Base-by-base conservation (phyloP, 2,113 vertebrate species). In the Psilopsiagon aurifrons region DNA sequence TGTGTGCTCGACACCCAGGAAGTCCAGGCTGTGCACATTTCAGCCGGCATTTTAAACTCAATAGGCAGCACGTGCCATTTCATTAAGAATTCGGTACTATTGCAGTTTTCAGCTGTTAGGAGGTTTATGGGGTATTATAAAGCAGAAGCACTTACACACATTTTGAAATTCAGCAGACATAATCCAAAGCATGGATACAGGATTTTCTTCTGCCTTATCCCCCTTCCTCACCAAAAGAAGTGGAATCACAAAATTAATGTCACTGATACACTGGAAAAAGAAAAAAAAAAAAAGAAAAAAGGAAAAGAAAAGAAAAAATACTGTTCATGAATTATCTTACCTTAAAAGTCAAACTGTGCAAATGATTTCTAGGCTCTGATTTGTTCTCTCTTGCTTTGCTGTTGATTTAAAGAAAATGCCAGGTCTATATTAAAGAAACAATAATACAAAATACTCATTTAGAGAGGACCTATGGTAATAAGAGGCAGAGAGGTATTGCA, bases 21-120 rank as follows among this genome's bases (percentile, higher is more conserved):
- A 82, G 55, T 12, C 83, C 80, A 84, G 89, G 62, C 69, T 91
- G 46, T 83, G 86, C 78, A 81, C 64, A 70, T 74, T 92, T 86
- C 75, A 86, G 75, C 85, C 47, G 44, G 67, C 41, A 62, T 77
- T 87, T 96, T 73, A 66, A 67, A 93, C 59, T 57, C 83, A 54
- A 89, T 55, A 80, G 80, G 92, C 88, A 81, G 86, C 86, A 96
- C 12, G 5, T 81, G 96, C 86, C n/a, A 27, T 69, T 90, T 91
- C 52, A 35, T 81, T 76, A 86, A 80, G 78, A 74, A 92, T 88
- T 95, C 9, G 7, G 67, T 63, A 57, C 84, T 91, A 28, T 5
- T 88, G 71, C 75, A 83, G 68, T 77, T 91, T 80, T 82, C 94
- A 93, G 63, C 70, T 96, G 31, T 78, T 87, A 84, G 60, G 64